Evolutionary conservation across 2,888 invertebrate genomes (phyloP).

Genomic region (Rhamphomyia laevipes): DNA sequence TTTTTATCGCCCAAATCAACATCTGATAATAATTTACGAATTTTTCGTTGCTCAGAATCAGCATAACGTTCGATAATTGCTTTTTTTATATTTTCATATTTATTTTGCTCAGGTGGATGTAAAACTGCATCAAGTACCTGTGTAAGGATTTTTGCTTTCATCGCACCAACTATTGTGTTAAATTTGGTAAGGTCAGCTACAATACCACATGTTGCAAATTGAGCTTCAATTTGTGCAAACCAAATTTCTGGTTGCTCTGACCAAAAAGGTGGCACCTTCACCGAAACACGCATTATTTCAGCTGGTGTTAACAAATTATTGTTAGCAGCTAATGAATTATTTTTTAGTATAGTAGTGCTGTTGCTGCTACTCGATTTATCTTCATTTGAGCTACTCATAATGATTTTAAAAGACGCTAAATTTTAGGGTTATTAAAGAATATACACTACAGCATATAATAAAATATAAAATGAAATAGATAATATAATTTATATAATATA

Average conservation of each 20-base stretch:
- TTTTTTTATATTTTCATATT: constrained; percentile 12
- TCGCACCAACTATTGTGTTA: constrained; percentile 15
- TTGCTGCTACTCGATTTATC: too few relatives aligned
- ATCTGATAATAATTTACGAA: constrained; percentile 11
- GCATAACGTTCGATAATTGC: constrained; percentile 13
- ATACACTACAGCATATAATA: too few relatives aligned
- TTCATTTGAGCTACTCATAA: too few relatives aligned
- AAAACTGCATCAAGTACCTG: constrained; percentile 15
- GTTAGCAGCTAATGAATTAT: too few relatives aligned
- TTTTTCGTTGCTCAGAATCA: constrained; percentile 15
- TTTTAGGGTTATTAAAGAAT: too few relatives aligned
- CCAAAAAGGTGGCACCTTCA: constrained; percentile 19
- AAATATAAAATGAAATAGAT: too few relatives aligned
- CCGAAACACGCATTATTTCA: constrained; percentile 10
- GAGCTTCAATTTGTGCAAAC: constrained; percentile 22
- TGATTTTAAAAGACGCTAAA: too few relatives aligned
- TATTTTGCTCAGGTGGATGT: constrained; percentile 13
- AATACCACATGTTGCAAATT: constrained; percentile 18
- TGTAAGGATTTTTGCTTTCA: constrained; percentile 14
- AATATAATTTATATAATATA: too few relatives aligned
- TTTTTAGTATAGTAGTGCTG: too few relatives aligned
- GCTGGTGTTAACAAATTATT: too few relatives aligned
- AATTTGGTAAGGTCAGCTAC: constrained; percentile 18
- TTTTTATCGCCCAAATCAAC: constrained; percentile 13
- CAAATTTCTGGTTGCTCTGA: constrained; percentile 20